These are phyloP conservation scores for Drosophila limbata DNA, from an alignment of 2,888 invertebrate species.

Conservation along the genomic window DNA sequence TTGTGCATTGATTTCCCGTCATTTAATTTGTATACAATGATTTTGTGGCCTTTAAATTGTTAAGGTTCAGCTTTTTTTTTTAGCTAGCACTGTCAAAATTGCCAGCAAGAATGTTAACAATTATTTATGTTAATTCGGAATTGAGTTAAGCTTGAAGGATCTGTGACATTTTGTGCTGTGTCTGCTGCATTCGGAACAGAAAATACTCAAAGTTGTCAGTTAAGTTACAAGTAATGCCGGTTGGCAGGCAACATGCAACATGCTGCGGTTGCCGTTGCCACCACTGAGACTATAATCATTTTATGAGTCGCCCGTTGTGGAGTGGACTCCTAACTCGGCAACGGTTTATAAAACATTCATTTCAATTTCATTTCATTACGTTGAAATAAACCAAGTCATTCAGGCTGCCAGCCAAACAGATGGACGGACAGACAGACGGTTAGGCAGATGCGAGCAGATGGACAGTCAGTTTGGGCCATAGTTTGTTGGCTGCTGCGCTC, in stretches of 20 bases:
- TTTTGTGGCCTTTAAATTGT: constrained; percentile 35
- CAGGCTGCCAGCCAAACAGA: constrained; percentile 36
- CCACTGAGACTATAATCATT: constrained; percentile 54
- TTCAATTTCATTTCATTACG: constrained; percentile 81
- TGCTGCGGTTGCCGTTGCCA: constrained; percentile 22
- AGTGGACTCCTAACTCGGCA: constrained; percentile 43
- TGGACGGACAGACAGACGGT: constrained; percentile 7
- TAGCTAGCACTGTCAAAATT: constrained; percentile 1
- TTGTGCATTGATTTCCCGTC: constrained; percentile 26
- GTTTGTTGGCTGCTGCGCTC: constrained; percentile 40
- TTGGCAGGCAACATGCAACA: constrained; percentile 17
- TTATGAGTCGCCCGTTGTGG: constrained; percentile 45
- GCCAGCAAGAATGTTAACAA: constrained; percentile 7
- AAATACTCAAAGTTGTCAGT: neutral
- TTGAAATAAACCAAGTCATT: constrained; percentile 77
- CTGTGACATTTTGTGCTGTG: constrained; percentile 23
- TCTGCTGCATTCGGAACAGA: neutral
- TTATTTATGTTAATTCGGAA: constrained; percentile 4
- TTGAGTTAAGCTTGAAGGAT: neutral
- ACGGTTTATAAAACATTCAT: constrained; percentile 78
- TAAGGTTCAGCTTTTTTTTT: constrained; percentile 4
- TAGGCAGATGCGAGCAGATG: constrained; percentile 11
- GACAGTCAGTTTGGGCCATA: constrained; percentile 27
- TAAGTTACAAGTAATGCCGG: constrained; percentile 15
- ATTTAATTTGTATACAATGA: neutral